Evolutionary conservation across 2,888 invertebrate species (phyloP).

Genomic region (Blastobasis adustella): DNA sequence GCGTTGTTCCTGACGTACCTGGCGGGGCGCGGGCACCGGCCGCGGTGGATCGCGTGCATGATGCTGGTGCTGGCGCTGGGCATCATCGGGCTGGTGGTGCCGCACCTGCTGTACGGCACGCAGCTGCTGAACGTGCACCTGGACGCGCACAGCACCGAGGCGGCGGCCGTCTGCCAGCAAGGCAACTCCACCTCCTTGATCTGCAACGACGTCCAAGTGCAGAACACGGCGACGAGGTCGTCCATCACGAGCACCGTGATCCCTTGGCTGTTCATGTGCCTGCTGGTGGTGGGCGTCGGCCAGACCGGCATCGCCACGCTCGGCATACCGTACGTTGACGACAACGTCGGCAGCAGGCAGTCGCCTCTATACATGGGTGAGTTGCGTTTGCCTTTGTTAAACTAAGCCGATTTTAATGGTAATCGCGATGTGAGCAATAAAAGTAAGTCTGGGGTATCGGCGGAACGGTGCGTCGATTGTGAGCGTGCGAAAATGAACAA

Average conservation of each 20-base stretch:
- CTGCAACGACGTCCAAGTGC: slow-evolving; percentile 77
- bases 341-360: slow-evolving; percentile 93
- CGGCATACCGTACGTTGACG: slow-evolving; percentile 95
- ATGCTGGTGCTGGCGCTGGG: slow-evolving; percentile 92
- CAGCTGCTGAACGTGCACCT: slow-evolving; percentile 75
- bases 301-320: slow-evolving; percentile 94
- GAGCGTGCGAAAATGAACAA: slow-evolving; percentile 20
- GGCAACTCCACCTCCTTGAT: slow-evolving; percentile 30
- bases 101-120: slow-evolving; percentile 89
- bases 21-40: slow-evolving; percentile 93
- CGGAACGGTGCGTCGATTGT: slow-evolving; percentile 20
- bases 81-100: slow-evolving; percentile 89
- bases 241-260: slow-evolving; percentile 88
- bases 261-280: slow-evolving; percentile 90
- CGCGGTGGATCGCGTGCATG: slow-evolving; percentile 95
- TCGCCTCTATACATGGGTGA: slow-evolving; percentile 94
- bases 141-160: slow-evolving; percentile 47
- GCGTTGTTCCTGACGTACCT: slow-evolving; percentile 91
- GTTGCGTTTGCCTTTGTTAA: slow-evolving; percentile 29
- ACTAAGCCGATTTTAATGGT: no score
- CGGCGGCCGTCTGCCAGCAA: slow-evolving; percentile 45
- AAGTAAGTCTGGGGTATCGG: slow-evolving; percentile 8
- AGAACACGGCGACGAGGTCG: slow-evolving; percentile 80
- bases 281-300: slow-evolving; percentile 92
- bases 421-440: not conserved